Base-by-base conservation (phyloP, 2,888 invertebrate genomes). In the Pseudoips prasinana region DNA sequence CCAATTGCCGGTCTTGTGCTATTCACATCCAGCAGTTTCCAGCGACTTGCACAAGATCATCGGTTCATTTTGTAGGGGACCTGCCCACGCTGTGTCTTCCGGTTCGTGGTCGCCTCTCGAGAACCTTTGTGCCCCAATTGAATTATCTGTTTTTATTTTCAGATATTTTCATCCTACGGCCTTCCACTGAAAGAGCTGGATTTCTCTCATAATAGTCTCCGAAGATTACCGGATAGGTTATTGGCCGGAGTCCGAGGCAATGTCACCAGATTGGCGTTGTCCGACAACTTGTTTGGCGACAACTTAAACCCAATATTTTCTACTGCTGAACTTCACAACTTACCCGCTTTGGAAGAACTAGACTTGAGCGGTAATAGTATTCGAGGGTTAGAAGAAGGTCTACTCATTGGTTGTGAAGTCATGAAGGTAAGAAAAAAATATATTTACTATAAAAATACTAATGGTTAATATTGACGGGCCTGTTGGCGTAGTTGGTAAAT, bases 301-400 rank as follows among this genome's bases (percentile, higher is more conserved):
- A 95, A 94, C 59, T 82, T 97, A 14, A 97, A 96, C 79, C 97
- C 97, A 0, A 96, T 97, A 51, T 97, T 97, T 76, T 95, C 96
- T 9, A 94, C 94, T 23, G 93, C 93, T 17, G 96, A 96, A 74
- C 92, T 97, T 42, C 94, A 95, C 54, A 93, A 94, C 8, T 79
- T 97, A 42, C 91, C 91, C 2, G 92, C 93, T 39, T 83, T 97
- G 33, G 91, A 92, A 62, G 79, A 94, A 20, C 77, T 97, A 35
- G 96, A 96, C 70, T 84, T 97, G 24, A 94, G 94, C 31, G 93
- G 93, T 5, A 97, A 97, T 66, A 92, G 91, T 40, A 93, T 97
- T 31, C 91, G 94, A 62, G 94, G 94, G 0, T 89, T 97, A 32
- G 96, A 97, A 64, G 96, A 96, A 64, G 96, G 96, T 0, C 91